phyloP scores from a whole-genome alignment of 2,797 vertebrate species.

The Selene dorsalis region DNA sequence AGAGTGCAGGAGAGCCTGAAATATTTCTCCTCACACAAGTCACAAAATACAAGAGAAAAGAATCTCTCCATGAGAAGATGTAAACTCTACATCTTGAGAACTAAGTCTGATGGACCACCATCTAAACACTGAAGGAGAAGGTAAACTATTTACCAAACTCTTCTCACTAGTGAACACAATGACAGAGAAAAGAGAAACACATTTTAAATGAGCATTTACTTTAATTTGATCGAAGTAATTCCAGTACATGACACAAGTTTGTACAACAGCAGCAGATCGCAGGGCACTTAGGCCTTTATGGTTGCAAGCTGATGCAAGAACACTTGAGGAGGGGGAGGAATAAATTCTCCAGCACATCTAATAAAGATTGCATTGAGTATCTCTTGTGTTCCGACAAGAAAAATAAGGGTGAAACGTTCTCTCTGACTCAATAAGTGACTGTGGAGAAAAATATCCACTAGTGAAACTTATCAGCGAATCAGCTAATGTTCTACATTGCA shows the following conservation, averaged over 20 bases:
- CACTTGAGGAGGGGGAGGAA: slow-evolving; percentile 5
- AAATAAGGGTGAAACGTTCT: neutral
- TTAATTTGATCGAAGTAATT: slow-evolving; percentile 41
- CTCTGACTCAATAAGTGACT: neutral
- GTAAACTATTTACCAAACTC: slow-evolving; percentile 35
- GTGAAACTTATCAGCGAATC: neutral
- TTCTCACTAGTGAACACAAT: slow-evolving; percentile 21
- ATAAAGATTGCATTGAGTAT: neutral
- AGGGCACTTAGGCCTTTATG: neutral
- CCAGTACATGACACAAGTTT: slow-evolving; percentile 17
- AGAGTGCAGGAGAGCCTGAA: neutral
- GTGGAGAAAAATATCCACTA: neutral
- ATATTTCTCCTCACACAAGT: neutral
- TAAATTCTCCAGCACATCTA: neutral
- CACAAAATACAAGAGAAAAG: slow-evolving; percentile 13
- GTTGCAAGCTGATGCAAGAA: neutral
- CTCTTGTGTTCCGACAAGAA: neutral
- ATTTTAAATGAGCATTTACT: slow-evolving; percentile 4
- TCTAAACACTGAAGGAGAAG: slow-evolving; percentile 14
- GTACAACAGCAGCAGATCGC: slow-evolving; percentile 13
- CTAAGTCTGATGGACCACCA: too few relatives aligned
- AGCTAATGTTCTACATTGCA: neutral
- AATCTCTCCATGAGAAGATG: neutral
- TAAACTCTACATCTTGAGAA: slow-evolving; percentile 14
- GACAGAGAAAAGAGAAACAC: neutral